Evolutionary conservation across 2,797 vertebrate genomes (phyloP).

Genomic region (Aeoliscus strigatus): DNA sequence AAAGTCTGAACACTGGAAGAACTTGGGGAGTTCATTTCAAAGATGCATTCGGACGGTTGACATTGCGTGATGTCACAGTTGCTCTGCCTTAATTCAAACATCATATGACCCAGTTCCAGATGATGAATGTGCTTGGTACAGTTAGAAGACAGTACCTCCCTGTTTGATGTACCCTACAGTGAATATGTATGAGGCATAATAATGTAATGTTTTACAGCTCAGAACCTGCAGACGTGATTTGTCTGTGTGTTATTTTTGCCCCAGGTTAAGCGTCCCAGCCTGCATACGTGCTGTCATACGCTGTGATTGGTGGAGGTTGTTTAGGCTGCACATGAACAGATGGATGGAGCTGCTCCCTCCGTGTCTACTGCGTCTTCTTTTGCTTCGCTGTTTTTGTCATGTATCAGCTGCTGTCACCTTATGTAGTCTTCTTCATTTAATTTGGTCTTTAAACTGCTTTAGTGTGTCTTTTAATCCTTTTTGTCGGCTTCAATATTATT

Average conservation of each 20-base stretch:
- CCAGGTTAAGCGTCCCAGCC: not conserved
- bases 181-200: conserved; percentile 2
- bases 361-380: too few species aligned
- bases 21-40: conserved; percentile 26
- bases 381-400: too few species aligned
- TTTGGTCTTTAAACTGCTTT: too few species aligned
- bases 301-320: conserved; percentile 3
- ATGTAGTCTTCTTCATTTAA: too few species aligned
- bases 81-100: not conserved
- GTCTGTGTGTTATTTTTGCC: not conserved
- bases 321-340: not conserved
- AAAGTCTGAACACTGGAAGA: conserved; percentile 3
- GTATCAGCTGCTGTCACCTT: too few species aligned
- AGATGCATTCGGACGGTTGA: conserved; percentile 8
- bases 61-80: conserved; percentile 20
- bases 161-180: not conserved
- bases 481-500: too few species aligned
- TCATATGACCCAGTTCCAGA: not conserved
- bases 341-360: too few species aligned
- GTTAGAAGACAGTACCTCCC: not conserved
- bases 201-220: not conserved
- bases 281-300: not conserved
- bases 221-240: too few species aligned
- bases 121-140: not conserved
- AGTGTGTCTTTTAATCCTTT: too few species aligned